Evolutionary conservation across 2,888 invertebrate species (phyloP).

Genomic region (Cataglyphis albicans): DNA sequence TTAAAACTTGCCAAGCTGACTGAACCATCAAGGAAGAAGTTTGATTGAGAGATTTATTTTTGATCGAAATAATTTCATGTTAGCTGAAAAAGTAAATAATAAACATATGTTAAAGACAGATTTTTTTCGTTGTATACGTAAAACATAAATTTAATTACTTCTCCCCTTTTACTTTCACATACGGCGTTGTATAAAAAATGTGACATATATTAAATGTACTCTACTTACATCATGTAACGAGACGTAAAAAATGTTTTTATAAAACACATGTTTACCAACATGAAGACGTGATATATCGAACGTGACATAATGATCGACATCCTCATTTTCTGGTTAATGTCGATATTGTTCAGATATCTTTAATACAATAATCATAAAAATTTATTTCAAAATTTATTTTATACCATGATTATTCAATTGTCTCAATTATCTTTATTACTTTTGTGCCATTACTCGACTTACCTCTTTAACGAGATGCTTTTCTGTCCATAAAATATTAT

Average conservation of each 20-base stretch:
- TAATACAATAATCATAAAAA: no score
- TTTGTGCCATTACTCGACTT: neutral
- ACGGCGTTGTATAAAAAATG: conserved; percentile 46
- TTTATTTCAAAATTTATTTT: no score
- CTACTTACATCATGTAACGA: conserved; percentile 40
- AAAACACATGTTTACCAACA: conserved; percentile 3
- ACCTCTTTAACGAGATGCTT: no score
- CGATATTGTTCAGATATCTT: no score
- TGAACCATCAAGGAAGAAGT: conserved; percentile 44
- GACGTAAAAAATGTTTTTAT: conserved; percentile 47
- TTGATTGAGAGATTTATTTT: neutral
- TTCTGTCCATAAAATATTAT: neutral
- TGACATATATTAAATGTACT: conserved; percentile 30
- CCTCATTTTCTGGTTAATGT: no score
- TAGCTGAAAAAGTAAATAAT: neutral
- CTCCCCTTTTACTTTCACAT: conserved; percentile 46
- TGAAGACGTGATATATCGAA: neutral
- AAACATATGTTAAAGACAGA: neutral
- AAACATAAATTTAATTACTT: conserved; percentile 2
- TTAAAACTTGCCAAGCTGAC: conserved; percentile 38
- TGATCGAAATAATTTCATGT: neutral
- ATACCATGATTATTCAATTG: no score
- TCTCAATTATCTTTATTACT: no score
- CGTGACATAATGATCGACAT: no score
- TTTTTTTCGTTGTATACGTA: neutral